A percentile compares a stretch with the other conserved stretches of the same genome.
These are phyloP conservation scores for Pyrgilauda ruficollis DNA, from an alignment of 2,113 vertebrate genomes.

Conservation along the genomic window DNA sequence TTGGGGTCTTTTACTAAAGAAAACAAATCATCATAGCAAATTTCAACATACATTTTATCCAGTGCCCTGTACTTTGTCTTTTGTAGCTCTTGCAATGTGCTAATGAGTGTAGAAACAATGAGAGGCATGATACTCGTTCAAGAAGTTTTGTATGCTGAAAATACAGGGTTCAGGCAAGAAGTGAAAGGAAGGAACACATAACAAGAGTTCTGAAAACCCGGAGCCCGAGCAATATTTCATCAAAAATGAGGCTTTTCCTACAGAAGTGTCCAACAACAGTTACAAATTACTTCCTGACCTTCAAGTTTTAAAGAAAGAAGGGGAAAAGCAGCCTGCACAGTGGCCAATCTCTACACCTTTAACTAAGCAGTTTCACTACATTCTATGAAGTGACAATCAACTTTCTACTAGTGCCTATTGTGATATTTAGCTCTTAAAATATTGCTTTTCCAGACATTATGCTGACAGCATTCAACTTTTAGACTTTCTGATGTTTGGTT, in stretches of 20 bases:
- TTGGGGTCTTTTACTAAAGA: neutral
- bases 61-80: neutral
- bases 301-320: neutral
- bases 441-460: neutral
- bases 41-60: neutral
- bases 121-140: neutral
- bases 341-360: neutral
- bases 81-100: neutral
- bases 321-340: neutral
- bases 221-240: neutral
- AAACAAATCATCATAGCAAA: neutral
- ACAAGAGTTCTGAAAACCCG: neutral
- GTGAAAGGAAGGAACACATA: neutral
- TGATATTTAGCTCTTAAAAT: neutral
- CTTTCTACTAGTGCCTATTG: neutral
- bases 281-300: conserved; percentile 2
- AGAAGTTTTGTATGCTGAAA: neutral
- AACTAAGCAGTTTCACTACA: neutral
- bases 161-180: neutral
- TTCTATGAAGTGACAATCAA: neutral
- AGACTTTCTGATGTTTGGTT: conserved; percentile 10
- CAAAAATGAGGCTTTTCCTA: neutral
- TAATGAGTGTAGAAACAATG: neutral
- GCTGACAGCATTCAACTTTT: neutral
- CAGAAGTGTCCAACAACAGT: neutral